Evolutionary conservation across 2,888 invertebrate species (phyloP), one percentile per base, ranked within the genome.

Genomic region (Epinotia bilunana): DNA sequence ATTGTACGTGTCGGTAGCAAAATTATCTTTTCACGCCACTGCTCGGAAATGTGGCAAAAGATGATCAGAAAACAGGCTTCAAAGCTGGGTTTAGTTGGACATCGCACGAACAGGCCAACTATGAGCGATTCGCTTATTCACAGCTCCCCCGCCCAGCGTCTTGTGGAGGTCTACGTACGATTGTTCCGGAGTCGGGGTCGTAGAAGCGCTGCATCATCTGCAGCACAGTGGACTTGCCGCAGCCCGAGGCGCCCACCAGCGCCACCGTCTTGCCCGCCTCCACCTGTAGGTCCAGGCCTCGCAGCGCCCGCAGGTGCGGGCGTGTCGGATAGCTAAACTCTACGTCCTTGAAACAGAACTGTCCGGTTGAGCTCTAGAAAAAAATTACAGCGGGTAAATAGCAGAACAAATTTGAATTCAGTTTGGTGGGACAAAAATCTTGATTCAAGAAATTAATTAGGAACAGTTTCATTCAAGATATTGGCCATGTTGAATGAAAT

Each of bases 241-340:
- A 97, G 1, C 97, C 97, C 13, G 96, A 96, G 1, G 96, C 95
- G 0, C 96, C 96, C 7, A 97, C 97, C 16, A 97, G 88, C 0
- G 97, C 98, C 0, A 98, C 95, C 39, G 97, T 97, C 81, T 96
- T 95, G 0, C 97, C 97, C 43, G 96, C 95, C 58, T 82, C 97
- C 80, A 77, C 95, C 95, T 88, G 95, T 91, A 79, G 96, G 85
- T 96, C 95, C 46, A 98, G 86, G 13, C 96, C 96, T 80, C 95
- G 95, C 7, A 98, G 92, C 3, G 98, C 95, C 67, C 95, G 94
- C 39, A 95, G 95, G 79, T 96, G 95, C 11, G 96, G 95, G 23
- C 98, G 94, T 0, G 97, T 96, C 0, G 98, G 98, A 87, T 98
- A 98, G 79, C 95, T 94, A 88, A 98, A 98, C 82, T 96, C 95